A percentile compares a stretch with the other conserved stretches of the same genome.
phyloP scores from a whole-genome alignment of 1,140 invertebrate species.

The Hylaeus anthracinus region DNA sequence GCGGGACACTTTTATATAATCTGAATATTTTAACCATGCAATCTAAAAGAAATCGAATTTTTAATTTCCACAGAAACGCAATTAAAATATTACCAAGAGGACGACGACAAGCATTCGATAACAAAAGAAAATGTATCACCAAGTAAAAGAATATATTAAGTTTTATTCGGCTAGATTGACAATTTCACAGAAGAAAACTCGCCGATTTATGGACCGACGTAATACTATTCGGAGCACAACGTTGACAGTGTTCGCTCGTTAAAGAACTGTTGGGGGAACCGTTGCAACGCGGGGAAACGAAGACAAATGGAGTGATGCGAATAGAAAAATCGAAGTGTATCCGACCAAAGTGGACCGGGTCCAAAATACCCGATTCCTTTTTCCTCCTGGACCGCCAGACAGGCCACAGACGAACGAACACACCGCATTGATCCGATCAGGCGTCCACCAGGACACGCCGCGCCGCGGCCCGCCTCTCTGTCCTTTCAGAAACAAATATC shows the following conservation, averaged over 20 bases:
- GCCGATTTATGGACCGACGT: no score
- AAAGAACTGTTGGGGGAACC: not conserved
- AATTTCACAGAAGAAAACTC: no score
- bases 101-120: no score
- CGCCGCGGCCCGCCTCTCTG: not conserved
- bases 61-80: no score
- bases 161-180: no score
- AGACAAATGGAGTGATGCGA: not conserved
- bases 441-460: slow-evolving; percentile 34
- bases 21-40: no score
- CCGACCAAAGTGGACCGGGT: slow-evolving; percentile 51
- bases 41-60: no score
- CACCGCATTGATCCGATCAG: slow-evolving; percentile 65
- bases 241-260: not conserved
- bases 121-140: no score
- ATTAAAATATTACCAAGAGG: no score
- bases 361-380: slow-evolving; percentile 55
- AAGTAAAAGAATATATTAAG: no score
- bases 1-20: no score
- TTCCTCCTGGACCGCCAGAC: slow-evolving; percentile 6
- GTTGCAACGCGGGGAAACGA: not conserved
- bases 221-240: no score
- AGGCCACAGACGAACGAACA: slow-evolving; percentile 37
- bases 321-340: not conserved
- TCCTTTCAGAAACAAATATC: slow-evolving; percentile 46